Conservation (phyloP, 2,797 vertebrate species). For the Premnoplex brunnescens region DNA sequence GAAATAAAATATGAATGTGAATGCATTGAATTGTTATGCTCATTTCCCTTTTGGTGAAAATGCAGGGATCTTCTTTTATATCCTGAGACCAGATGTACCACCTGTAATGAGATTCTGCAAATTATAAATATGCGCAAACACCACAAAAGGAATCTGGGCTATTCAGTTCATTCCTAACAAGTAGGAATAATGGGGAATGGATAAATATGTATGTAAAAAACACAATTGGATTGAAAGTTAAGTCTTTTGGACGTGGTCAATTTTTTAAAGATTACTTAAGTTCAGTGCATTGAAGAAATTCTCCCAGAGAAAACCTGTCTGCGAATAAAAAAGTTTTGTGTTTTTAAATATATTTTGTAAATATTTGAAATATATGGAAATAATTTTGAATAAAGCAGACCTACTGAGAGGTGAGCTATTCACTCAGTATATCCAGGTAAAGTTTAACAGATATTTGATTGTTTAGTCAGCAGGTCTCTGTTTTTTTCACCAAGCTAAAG, state of each 20-base stretch:
- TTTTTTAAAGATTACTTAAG: not conserved
- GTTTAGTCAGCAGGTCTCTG: not conserved
- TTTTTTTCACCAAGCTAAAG: not conserved
- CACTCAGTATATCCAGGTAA: not conserved
- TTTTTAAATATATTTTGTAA: not conserved
- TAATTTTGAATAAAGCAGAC: not conserved
- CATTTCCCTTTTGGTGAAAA: not conserved
- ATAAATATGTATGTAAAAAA: not conserved
- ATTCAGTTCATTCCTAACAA: slow-evolving; percentile 4
- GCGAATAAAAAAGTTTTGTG: not conserved
- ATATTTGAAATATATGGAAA: not conserved
- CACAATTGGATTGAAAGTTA: not conserved
- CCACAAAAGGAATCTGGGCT: not conserved
- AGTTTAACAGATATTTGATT: not conserved
- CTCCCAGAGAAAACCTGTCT: not conserved
- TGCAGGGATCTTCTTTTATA: not conserved
- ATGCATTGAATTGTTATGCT: not conserved
- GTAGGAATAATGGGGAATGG: not conserved
- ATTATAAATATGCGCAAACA: not conserved
- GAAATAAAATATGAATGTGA: not conserved
- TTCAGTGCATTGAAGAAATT: not conserved
- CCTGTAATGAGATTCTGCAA: not conserved
- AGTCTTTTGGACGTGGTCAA: not conserved
- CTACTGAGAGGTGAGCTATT: not conserved
- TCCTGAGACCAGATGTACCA: not conserved